Evolutionary conservation across 1,140 invertebrate genomes (phyloP), one percentile per base, ranked within the genome.

Genomic region (Venturia canescens): DNA sequence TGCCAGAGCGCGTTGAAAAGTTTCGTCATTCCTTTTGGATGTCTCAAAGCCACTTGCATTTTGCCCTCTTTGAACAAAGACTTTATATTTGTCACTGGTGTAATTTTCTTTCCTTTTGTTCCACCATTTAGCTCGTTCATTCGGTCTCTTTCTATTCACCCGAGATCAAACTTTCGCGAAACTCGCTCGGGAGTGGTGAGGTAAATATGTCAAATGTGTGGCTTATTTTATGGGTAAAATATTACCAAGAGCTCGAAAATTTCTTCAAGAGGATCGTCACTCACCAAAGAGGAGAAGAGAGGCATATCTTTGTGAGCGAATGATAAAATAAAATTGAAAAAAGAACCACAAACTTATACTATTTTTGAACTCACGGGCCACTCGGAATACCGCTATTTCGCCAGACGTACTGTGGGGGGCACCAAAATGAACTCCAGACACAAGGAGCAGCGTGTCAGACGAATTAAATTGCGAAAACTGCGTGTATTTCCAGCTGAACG

Each of bases 381-480:
- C 86, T 91, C 93, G 96, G 86, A 98, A 98, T 18, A 98, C 96
- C 44, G 96, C 96, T 83, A 98, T 98, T 93, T 98, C 97, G 18
- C 97, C 97, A 1, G 96, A 96, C 13, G 95, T 97, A 81, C 94
- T 96, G 81, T 94, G 94, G 0, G 93, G 93, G n/a, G 93, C 94
- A 7, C 96, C 97, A 93, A 97, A 97, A 89, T 97, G 95, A 63
- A 97, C 96, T 29, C 97, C 97, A 57, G 97, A 98, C 0, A 98
- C 97, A 18, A 98, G 91, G 0, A 98, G 91, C 11, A 97, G 91
- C 0, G 96, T 97, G 92, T 98, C 97, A 9, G 94, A 94, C 82
- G 95, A 94, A 92, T 98, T 98, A 86, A 98, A 98, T 89, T 97
- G 96, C 3, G 96, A 97, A 89, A 95, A 98, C 89, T 98, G 97